Evolutionary conservation across 35 echinoderm and acorn worm species (phyloP), one percentile per base, ranked within the genome.

Genomic region (Patiria miniata): DNA sequence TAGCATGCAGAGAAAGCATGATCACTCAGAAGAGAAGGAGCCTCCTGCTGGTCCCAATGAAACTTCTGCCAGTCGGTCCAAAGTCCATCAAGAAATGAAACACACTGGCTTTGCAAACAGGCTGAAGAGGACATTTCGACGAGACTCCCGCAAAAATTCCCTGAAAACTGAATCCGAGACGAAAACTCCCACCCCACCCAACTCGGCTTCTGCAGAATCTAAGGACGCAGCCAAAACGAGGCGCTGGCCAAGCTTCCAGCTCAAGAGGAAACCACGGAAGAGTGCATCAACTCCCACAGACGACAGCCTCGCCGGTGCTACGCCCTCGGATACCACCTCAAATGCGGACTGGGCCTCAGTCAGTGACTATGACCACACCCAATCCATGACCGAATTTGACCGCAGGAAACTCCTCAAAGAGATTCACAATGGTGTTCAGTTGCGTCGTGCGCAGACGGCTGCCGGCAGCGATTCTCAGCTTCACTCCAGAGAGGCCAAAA

Each of bases 21-120:
- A 51, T 28, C 40, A 84, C 34, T 61, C 61, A 55, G 65, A 53
- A 39, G 68, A 50, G n/a, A 55, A 69, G 84, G 33, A 78, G 36
- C 28, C 33, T 15, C 51, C 21, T 39, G 61, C 36, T 5, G 60
- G 37, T 84, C 58, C 85, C 7, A 65, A 82, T 40, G 42, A 84
- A 59, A 50, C 50, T 7, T 69, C 59, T 9, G 78, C 87, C n/a
- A 94, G 79, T 80, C 65, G 65, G 10, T 86, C 86, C 10, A 81
- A 88, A 42, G 93, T 95, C 7, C 93, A 95, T 68, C 52, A 51
- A 79, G 93, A 95, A 39, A 95, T 95, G 93, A 95, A 95, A 77
- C 91, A 92, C 40, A 95, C 89, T 37, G 93, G 93, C 17, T 95
- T 95, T 81, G 89, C 93, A 17, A 83, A 85, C 14, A 79, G 90